Evolutionary conservation across 2,888 invertebrate genomes (phyloP).

Genomic region (Timema cristinae): DNA sequence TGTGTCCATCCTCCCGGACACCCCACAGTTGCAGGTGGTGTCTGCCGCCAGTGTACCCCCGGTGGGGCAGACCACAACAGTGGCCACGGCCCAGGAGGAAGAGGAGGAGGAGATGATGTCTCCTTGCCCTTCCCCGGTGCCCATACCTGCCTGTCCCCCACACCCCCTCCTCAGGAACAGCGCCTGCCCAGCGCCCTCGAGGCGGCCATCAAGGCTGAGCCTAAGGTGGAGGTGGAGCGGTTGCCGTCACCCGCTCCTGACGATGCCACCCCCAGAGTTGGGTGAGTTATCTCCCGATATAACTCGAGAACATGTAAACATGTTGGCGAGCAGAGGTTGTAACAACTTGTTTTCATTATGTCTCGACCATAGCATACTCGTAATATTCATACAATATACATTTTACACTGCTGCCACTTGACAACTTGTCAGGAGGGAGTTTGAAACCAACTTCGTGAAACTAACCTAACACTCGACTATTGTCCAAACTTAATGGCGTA

Average conservation of each 20-base stretch:
- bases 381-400: too few relatives aligned
- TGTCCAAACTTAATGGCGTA: too few relatives aligned
- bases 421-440: too few relatives aligned
- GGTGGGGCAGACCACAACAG: constrained; percentile 19
- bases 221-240: constrained; percentile 68
- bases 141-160: constrained; percentile 21
- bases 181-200: constrained; percentile 69
- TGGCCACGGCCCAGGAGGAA: constrained; percentile 18
- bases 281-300: constrained; percentile 27
- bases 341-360: too few relatives aligned
- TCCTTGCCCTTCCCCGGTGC: constrained; percentile 21
- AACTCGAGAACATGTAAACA: too few relatives aligned
- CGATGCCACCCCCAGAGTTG: constrained; percentile 44
- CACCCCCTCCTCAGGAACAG: constrained; percentile 40
- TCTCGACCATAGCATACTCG: too few relatives aligned
- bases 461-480: too few relatives aligned
- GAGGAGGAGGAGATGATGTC: constrained; percentile 7
- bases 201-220: constrained; percentile 83
- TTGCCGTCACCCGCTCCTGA: constrained; percentile 43
- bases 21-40: constrained; percentile 38
- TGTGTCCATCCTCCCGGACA: constrained; percentile 40
- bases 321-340: too few relatives aligned
- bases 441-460: too few relatives aligned
- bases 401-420: too few relatives aligned
- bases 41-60: constrained; percentile 33